phyloP scores from a whole-genome alignment of 23 tunicate species.

The Oikopleura vanhoeffeni region DNA sequence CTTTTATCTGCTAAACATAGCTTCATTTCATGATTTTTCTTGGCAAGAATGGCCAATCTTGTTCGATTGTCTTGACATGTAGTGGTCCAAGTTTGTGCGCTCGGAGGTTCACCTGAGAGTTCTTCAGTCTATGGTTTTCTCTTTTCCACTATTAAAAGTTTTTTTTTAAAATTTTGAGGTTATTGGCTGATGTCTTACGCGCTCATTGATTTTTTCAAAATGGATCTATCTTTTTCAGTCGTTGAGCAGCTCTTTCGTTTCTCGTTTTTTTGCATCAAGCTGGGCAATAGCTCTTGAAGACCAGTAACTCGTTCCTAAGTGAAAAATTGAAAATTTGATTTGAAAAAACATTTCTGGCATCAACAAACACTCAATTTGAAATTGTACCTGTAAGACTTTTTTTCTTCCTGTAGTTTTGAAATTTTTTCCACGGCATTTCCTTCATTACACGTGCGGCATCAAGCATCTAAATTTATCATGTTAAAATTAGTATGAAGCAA shows the following conservation, averaged over 20 bases:
- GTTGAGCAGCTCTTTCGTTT: slow-evolving; percentile 81
- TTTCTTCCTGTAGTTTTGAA: slow-evolving; percentile 79
- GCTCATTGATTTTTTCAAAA: slow-evolving; percentile 65
- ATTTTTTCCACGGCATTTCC: slow-evolving; percentile 37
- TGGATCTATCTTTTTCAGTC: slow-evolving; percentile 57
- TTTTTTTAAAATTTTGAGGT: not conserved
- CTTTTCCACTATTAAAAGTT: slow-evolving; percentile 51
- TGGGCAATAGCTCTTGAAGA: slow-evolving; percentile 89
- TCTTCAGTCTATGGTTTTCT: slow-evolving; percentile 76
- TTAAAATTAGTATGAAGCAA: too few relatives aligned
- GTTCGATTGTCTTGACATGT: slow-evolving; percentile 53
- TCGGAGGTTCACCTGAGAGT: slow-evolving; percentile 45
- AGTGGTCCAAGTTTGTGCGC: slow-evolving; percentile 47
- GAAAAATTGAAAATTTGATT: too few relatives aligned
- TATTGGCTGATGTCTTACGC: slow-evolving; percentile 24
- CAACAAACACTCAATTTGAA: too few relatives aligned
- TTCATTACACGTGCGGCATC: slow-evolving; percentile 56
- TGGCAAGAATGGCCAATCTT: slow-evolving; percentile 53
- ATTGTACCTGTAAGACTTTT: slow-evolving; percentile 40
- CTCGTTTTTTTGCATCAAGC: slow-evolving; percentile 73
- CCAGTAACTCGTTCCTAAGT: slow-evolving; percentile 75
- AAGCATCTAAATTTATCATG: slow-evolving; percentile 51
- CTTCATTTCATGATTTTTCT: slow-evolving; percentile 57
- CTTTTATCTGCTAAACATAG: slow-evolving; percentile 61
- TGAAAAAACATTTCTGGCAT: too few relatives aligned